These are phyloP conservation scores for Alethe diademata DNA, from an alignment of 2,113 vertebrate genomes.

Conservation along the genomic window DNA sequence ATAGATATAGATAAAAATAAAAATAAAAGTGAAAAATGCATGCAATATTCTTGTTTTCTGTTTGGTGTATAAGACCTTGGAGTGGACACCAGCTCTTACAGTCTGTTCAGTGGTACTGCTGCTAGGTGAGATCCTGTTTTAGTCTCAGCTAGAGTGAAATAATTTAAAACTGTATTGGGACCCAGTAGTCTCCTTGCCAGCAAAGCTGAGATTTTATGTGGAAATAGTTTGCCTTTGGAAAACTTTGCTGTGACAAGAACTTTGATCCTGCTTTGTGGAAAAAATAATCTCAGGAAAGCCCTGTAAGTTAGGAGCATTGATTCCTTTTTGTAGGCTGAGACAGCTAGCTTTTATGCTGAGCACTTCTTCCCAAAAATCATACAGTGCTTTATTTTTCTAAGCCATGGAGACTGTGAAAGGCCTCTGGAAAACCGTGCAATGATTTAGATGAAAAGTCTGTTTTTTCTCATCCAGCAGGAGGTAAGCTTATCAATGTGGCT, in stretches of 20 bases:
- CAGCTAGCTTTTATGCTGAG: neutral
- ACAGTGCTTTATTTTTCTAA: neutral
- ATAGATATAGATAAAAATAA: no score
- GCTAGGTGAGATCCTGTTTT: neutral
- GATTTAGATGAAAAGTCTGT: slow-evolving; percentile 3
- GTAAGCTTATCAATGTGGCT: slow-evolving; percentile 18
- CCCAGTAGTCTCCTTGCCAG: neutral
- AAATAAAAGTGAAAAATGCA: neutral
- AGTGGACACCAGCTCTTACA: neutral
- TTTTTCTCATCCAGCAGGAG: slow-evolving; percentile 23
- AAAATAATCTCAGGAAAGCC: neutral
- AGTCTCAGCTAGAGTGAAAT: neutral
- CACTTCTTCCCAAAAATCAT: neutral
- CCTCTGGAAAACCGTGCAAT: neutral
- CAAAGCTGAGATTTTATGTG: neutral
- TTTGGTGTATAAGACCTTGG: neutral
- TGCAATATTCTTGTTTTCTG: neutral
- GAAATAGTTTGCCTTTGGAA: neutral
- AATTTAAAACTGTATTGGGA: neutral
- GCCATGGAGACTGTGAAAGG: neutral
- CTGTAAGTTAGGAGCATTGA: neutral
- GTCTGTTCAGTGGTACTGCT: neutral
- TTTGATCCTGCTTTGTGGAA: neutral
- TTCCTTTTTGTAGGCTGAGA: neutral
- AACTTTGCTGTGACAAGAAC: neutral